A percentile compares a stretch with the other conserved stretches of the same genome.
phyloP scores from a whole-genome alignment of 2,888 invertebrate species.

The Drosophila pseudotalamancana region DNA sequence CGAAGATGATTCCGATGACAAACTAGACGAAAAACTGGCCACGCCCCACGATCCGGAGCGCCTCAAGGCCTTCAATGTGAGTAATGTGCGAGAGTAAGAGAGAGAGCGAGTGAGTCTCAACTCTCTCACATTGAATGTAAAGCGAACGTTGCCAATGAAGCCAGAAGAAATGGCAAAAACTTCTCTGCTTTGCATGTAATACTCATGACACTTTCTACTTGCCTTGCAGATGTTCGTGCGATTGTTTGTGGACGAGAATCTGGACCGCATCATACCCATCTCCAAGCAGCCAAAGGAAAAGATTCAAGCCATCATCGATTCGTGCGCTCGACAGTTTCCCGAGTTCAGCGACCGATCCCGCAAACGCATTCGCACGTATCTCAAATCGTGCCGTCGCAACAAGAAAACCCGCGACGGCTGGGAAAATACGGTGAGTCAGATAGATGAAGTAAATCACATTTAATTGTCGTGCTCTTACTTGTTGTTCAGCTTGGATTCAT shows the following conservation, averaged over 20 bases:
- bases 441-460: too few species aligned
- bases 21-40: slow-evolving; percentile 91
- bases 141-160: slow-evolving; percentile 74
- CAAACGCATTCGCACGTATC: slow-evolving; percentile 96
- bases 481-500: too few species aligned
- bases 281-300: slow-evolving; percentile 99
- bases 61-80: slow-evolving; percentile 97
- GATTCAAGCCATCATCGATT: slow-evolving; percentile 98
- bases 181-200: neutral
- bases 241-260: slow-evolving; percentile 97
- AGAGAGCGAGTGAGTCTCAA: slow-evolving; percentile 21
- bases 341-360: slow-evolving; percentile 98
- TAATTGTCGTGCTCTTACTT: too few species aligned
- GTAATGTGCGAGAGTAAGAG: slow-evolving; percentile 78
- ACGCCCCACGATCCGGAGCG: slow-evolving; percentile 95
- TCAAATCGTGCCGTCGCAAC: slow-evolving; percentile 97
- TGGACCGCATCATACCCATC: slow-evolving; percentile 98
- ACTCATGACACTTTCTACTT: slow-evolving; percentile 1
- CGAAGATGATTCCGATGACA: slow-evolving; percentile 96
- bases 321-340: slow-evolving; percentile 98
- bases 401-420: slow-evolving; percentile 96
- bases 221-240: slow-evolving; percentile 96
- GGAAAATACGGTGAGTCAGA: slow-evolving; percentile 93
- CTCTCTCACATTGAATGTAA: slow-evolving; percentile 56
- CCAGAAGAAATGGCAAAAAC: slow-evolving; percentile 24